Conservation (phyloP, 1,140 invertebrate genomes). For the Macrobrachium nipponense region DNA sequence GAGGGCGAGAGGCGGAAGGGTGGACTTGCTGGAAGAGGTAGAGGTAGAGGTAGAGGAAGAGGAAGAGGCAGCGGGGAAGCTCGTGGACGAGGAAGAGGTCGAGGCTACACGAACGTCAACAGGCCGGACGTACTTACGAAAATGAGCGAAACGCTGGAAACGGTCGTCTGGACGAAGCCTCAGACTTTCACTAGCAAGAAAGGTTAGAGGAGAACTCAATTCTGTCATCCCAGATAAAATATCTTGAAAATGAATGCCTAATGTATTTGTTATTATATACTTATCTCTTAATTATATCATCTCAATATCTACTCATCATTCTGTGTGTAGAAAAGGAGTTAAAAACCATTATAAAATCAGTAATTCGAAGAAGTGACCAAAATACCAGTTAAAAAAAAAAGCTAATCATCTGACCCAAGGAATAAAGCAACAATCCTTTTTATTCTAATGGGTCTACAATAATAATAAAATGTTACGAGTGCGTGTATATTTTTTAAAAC, state of each 20-base stretch:
- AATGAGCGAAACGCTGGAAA: constrained; percentile 16
- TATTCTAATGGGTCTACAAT: too few species aligned
- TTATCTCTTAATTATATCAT: not conserved
- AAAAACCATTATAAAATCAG: too few species aligned
- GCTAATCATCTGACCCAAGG: too few species aligned
- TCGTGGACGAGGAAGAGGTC: not conserved
- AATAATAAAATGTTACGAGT: not conserved
- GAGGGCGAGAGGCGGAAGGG: not conserved
- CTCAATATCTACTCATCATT: too few species aligned
- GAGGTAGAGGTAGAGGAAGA: not conserved
- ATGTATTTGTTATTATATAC: not conserved
- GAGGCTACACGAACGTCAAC: not conserved
- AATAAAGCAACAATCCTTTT: too few species aligned
- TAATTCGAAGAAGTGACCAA: too few species aligned
- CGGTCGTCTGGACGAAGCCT: constrained; percentile 44
- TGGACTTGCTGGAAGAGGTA: too few species aligned
- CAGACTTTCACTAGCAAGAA: constrained; percentile 32
- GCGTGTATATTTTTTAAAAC: too few species aligned
- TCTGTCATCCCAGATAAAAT: not conserved
- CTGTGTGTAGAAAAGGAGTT: too few species aligned
- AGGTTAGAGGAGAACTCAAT: constrained; percentile 15
- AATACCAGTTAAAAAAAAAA: too few species aligned
- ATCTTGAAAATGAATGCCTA: not conserved
- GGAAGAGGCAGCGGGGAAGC: not conserved
- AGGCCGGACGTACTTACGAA: not conserved